Conservation (phyloP, 2,888 invertebrate genomes). For the Baccha elongata region DNA sequence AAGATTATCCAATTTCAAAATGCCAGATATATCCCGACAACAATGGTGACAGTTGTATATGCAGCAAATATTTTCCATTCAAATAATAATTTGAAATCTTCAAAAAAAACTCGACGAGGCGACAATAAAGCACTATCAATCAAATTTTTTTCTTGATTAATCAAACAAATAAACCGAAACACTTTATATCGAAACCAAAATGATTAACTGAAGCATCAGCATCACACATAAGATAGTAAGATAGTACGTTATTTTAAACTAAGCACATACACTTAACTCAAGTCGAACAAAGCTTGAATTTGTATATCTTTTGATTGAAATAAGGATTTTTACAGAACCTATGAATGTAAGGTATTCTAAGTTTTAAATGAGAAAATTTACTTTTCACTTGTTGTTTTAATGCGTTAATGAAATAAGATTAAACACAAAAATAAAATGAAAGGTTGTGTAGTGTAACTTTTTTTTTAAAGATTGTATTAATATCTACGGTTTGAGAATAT, state of each 20-base stretch:
- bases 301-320: background rate
- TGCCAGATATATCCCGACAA: conserved; percentile 67
- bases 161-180: conserved; percentile 27
- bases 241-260: background rate
- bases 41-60: conserved; percentile 65
- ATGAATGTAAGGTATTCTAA: background rate
- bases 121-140: conserved; percentile 50
- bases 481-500: conserved; percentile 5
- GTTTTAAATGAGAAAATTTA: no score
- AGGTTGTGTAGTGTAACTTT: background rate
- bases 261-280: conserved; percentile 29
- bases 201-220: conserved; percentile 46
- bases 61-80: conserved; percentile 72
- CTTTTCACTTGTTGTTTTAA: background rate
- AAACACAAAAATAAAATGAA: background rate
- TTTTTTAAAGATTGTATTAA: conserved; percentile 2
- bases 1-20: conserved; percentile 71
- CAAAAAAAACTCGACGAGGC: conserved; percentile 55
- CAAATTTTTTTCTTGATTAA: conserved; percentile 39
- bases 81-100: conserved; percentile 66
- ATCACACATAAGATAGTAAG: conserved; percentile 35
- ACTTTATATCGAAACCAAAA: conserved; percentile 51
- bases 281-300: conserved; percentile 30
- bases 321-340: conserved; percentile 6
- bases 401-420: background rate